Evolutionary conservation across 92 coral and sea anemone species (phyloP).

Genomic region (Actinostola sp.): DNA sequence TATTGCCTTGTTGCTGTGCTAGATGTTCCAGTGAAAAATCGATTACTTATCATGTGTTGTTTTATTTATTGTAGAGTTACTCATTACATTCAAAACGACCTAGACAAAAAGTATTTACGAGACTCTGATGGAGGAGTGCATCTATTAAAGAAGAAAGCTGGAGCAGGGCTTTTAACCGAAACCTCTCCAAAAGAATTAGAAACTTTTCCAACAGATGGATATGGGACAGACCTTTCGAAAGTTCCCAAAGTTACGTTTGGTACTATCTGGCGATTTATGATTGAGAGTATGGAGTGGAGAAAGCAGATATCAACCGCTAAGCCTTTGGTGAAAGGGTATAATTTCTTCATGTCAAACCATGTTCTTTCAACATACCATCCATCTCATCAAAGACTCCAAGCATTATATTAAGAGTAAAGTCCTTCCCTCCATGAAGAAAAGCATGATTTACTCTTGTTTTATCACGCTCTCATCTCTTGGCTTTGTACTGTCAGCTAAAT

Average conservation of each 20-base stretch:
- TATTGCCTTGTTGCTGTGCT: background rate
- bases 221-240: conserved; percentile 1
- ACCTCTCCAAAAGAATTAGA: background rate
- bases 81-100: background rate
- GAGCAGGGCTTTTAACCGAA: conserved; percentile 20
- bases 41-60: background rate
- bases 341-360: conserved; percentile 39
- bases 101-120: conserved; percentile 15
- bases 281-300: conserved; percentile 13
- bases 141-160: conserved; percentile 30
- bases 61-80: conserved; percentile 9
- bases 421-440: conserved; percentile 48
- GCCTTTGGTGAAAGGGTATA: conserved; percentile 33
- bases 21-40: background rate
- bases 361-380: conserved; percentile 17
- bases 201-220: conserved; percentile 35
- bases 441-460: conserved; percentile 18
- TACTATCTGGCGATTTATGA: conserved; percentile 41
- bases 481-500: conserved; percentile 15
- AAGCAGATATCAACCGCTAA: conserved; percentile 27
- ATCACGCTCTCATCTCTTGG: conserved; percentile 18
- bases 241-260: conserved; percentile 43
- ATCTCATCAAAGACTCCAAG: too few species aligned
- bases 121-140: conserved; percentile 45
- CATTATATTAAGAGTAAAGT: conserved; percentile 27